Evolutionary conservation across 1,140 invertebrate genomes (phyloP).

Genomic region (Drosophila nannoptera): DNA sequence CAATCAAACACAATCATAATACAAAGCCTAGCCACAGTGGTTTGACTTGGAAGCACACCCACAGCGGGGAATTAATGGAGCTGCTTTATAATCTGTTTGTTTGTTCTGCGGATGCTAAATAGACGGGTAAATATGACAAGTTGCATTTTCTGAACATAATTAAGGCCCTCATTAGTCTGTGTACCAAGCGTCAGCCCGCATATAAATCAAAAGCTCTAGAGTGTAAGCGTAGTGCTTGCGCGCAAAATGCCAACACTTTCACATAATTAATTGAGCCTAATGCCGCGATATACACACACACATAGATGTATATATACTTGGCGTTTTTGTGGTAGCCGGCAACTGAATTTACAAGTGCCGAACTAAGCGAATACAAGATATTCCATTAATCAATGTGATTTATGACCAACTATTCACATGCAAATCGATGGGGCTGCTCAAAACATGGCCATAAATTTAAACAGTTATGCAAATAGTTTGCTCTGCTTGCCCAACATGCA

Average conservation of each 20-base stretch:
- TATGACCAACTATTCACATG: slow-evolving; percentile 49
- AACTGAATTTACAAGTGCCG: slow-evolving; percentile 41
- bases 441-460: slow-evolving; percentile 26
- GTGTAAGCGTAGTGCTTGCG: neutral
- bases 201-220: neutral
- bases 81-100: slow-evolving; percentile 4
- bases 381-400: slow-evolving; percentile 66
- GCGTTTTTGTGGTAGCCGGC: slow-evolving; percentile 49
- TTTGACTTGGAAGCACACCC: slow-evolving; percentile 24
- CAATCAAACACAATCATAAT: slow-evolving; percentile 14
- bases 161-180: too few species aligned
- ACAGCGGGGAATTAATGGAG: slow-evolving; percentile 6
- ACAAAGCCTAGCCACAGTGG: neutral
- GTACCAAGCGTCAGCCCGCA: too few species aligned
- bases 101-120: neutral
- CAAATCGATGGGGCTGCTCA: slow-evolving; percentile 34
- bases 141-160: neutral
- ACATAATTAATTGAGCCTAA: slow-evolving; percentile 55
- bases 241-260: slow-evolving; percentile 53
- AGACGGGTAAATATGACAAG: neutral
- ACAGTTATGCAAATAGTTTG: slow-evolving; percentile 36
- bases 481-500: slow-evolving; percentile 26
- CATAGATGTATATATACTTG: too few species aligned
- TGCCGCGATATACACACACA: slow-evolving; percentile 29
- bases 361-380: slow-evolving; percentile 53